Evolutionary conservation across 2,797 vertebrate species (phyloP).

Genomic region (Clarias pachynema): DNA sequence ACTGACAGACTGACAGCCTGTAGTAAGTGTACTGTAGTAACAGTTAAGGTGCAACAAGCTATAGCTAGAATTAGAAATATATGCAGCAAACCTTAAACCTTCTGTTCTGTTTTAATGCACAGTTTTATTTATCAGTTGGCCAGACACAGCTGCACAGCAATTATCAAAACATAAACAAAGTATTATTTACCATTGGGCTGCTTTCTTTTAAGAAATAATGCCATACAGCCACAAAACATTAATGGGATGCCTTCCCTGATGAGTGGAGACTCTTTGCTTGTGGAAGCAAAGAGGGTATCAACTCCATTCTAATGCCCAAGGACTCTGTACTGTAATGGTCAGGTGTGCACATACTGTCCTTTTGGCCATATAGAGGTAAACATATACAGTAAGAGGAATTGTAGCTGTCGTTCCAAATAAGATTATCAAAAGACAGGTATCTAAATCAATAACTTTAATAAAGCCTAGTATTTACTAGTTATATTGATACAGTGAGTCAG

Average conservation of each 20-base stretch:
- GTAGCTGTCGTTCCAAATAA: not conserved
- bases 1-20: not conserved
- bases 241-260: not conserved
- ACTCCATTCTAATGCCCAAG: not conserved
- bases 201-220: slow-evolving; percentile 10
- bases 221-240: not conserved
- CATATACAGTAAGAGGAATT: not conserved
- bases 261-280: not conserved
- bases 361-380: not conserved
- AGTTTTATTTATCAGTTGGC: not conserved
- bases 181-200: not conserved
- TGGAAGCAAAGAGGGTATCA: not conserved
- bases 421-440: not conserved
- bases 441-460: not conserved
- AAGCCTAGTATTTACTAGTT: not conserved
- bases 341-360: not conserved
- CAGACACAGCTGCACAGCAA: not conserved
- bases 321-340: not conserved
- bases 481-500: not conserved
- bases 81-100: not conserved
- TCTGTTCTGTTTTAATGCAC: not conserved
- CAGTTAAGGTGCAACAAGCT: not conserved
- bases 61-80: not conserved
- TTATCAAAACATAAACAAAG: not conserved
- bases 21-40: not conserved